phyloP scores from a whole-genome alignment of 1,140 invertebrate species.

The Prorops nasuta region DNA sequence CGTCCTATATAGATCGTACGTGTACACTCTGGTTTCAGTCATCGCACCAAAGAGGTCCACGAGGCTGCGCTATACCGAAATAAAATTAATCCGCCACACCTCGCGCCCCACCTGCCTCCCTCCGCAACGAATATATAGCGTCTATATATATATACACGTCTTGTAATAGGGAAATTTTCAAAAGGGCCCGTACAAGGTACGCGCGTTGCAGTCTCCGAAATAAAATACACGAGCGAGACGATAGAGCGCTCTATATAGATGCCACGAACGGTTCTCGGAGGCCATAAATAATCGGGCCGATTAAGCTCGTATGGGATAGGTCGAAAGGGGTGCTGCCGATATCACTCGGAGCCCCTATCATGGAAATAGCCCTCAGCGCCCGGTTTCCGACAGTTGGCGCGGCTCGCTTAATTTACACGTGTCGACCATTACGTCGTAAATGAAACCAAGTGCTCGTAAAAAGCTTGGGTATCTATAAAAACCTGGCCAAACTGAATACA shows the following conservation, averaged over 20 bases:
- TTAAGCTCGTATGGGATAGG: constrained; percentile 23
- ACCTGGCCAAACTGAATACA: background rate
- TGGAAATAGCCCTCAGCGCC: constrained; percentile 22
- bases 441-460: background rate
- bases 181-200: no score
- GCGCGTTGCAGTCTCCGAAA: no score
- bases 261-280: constrained; percentile 26
- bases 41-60: constrained; percentile 6
- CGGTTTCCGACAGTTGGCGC: constrained; percentile 2
- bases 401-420: background rate
- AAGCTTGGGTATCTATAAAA: background rate
- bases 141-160: no score
- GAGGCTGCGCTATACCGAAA: constrained; percentile 11
- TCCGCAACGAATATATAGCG: no score
- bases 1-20: no score
- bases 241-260: no score
- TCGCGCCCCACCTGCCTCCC: no score
- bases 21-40: background rate
- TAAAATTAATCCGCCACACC: constrained; percentile 14
- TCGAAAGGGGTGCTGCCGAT: constrained; percentile 18
- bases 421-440: background rate
- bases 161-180: no score
- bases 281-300: constrained; percentile 39
- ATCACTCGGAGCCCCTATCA: constrained; percentile 17
- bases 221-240: no score